Base-by-base conservation (phyloP, 2,113 vertebrate genomes). In the Gadus macrocephalus region DNA sequence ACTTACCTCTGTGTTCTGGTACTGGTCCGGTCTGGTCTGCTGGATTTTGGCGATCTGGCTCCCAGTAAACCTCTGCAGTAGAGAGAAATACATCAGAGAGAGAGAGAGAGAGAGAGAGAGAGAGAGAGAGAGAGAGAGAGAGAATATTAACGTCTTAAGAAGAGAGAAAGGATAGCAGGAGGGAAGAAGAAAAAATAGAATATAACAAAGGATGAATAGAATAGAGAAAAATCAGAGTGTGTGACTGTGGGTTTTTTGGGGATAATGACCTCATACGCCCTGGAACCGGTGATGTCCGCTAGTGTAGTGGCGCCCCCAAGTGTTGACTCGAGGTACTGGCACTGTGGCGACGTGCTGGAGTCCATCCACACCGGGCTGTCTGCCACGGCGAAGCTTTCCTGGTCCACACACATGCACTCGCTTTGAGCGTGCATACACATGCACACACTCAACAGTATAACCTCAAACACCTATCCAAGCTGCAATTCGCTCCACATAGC, bases 291-390 rank as follows among this genome's bases (percentile, higher is more conserved):
- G 87, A 96, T 88, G 15, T 87, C 64, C 0, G 95, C 93, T 49
- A 99, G 91, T 0, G 69, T 79, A 81, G 83, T 90, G 19, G 95
- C 91, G 4, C 96, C 96, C 0, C 96, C 97, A 65, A 90, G 56
- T 0, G 93, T 83, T 0, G 83, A 72, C 87, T 99, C 93, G 69
- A 99, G 89, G 0, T 68, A 38, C 0, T 67, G 72, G 83, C 97
- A 99, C 86, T 98, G 93, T 15, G 69, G 72, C 0, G 77, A 7
- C 27, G 91, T 95, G 79, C 97, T 99, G 53, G 94, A 96, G 87
- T 99, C 97, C 97, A 99, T 99, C 97, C 97, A 99, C 14, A 98
- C 85, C 0, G 97, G 97, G 68, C 90, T 90, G 83, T 94, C 71
- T 0, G 38, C 15, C 69, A 98, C 65, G 0, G 95, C 91, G 84